Percentiles rank a stretch among this genome's conserved stretches.
These are phyloP conservation scores for Stomorhina lunata DNA, from an alignment of 2,888 invertebrate species.

Conservation along the genomic window DNA sequence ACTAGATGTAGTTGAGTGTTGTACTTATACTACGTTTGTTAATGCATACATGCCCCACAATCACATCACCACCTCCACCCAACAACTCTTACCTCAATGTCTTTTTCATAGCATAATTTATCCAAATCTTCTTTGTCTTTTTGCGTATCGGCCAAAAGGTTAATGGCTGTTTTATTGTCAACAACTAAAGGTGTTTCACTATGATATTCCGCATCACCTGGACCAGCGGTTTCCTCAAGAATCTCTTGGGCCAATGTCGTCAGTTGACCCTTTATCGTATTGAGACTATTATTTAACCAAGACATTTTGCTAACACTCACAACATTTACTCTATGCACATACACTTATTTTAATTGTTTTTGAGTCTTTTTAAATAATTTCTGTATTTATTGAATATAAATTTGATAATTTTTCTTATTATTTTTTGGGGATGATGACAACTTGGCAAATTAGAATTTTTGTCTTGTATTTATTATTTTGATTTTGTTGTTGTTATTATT, in stretches of 20 bases:
- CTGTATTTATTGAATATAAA: background rate
- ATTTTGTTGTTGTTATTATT: conserved; percentile 58
- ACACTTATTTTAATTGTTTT: conserved; percentile 24
- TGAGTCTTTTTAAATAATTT: background rate
- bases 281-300: conserved; percentile 83
- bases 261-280: conserved; percentile 91
- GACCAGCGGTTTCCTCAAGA: conserved; percentile 87
- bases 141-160: conserved; percentile 75
- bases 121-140: conserved; percentile 81
- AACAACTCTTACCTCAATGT: conserved; percentile 85
- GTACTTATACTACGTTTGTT: too few relatives aligned
- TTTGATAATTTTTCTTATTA: background rate
- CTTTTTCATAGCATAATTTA: conserved; percentile 82
- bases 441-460: conserved; percentile 71
- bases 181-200: conserved; percentile 60
- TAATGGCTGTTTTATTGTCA: conserved; percentile 68
- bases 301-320: conserved; percentile 80
- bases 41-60: background rate
- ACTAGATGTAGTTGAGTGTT: conserved; percentile 33
- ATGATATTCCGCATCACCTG: conserved; percentile 73
- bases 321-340: conserved; percentile 18
- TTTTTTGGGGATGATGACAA: conserved; percentile 66
- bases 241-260: conserved; percentile 92
- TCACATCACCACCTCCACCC: too few relatives aligned
- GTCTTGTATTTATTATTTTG: conserved; percentile 66